Evolutionary conservation across 1,140 invertebrate genomes (phyloP), one percentile per base, ranked within the genome.

Genomic region (Conopomorpha cramerella): DNA sequence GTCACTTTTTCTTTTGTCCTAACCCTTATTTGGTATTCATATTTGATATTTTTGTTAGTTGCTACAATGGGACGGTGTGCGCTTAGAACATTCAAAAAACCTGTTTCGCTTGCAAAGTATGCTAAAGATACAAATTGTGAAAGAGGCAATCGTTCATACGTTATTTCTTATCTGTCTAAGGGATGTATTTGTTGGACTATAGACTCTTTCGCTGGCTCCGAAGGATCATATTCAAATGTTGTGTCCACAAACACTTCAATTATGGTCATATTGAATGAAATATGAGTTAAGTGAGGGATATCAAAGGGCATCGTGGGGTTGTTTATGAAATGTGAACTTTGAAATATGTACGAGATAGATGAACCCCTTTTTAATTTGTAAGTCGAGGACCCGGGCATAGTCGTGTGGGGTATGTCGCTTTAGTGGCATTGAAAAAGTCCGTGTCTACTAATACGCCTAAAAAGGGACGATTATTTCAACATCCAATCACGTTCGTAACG

Each of bases 1-100:
- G 66, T 59, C 64, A 61, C 58, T 70, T 66, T 67, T 73, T 65
- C 68, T 70, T 73, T 76, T 76, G 66, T 76, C 51, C 60, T 53
- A 57, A 62, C 68, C 71, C 71, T 76, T 65, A 73, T 73, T 73
- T 73, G 57, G 68, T 76, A 73, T 76, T 76, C 68, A 76, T 76
- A 67, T 71, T 73, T 71, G 63, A 67, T 64, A 70, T 68, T 72
- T 71, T 61, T 66, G 57, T n/a, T n/a, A n/a, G n/a, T n/a, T 70
- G 63, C 57, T 60, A 76, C 66, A 76, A 76, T 70, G 63, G 61
- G 54, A 55, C 52, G 49, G 47, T 48, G 59, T 49, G 55, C 58
- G 65, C 55, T 67, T 41, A 58, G 61, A 66, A 63, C 60, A 68
- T 50, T 52, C 50, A 61, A 43, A 65, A 72, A 76, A 76, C 68